Percentiles rank a stretch among this genome's conserved stretches.
These are phyloP conservation scores for Nephrotoma appendiculata DNA, from an alignment of 2,888 invertebrate species.

Conservation along the genomic window DNA sequence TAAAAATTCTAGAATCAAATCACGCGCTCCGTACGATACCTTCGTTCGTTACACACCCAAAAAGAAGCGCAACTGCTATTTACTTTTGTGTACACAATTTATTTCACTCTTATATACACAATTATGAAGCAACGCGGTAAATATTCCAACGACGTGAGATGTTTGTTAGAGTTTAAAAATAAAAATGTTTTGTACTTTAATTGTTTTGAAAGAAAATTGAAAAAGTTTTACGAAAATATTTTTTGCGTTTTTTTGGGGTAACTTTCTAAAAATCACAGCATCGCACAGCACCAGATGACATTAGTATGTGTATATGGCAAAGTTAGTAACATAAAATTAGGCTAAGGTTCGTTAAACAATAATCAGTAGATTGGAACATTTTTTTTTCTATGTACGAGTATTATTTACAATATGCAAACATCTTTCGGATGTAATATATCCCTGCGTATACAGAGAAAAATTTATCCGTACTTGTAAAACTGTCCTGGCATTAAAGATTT, in stretches of 20 bases:
- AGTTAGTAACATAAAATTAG: not conserved
- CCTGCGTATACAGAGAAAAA: not conserved
- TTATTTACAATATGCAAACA: not conserved
- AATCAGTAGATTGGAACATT: not conserved
- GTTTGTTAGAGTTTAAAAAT: not conserved
- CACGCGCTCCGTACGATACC: not conserved
- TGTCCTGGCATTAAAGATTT: not conserved
- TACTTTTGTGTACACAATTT: not conserved
- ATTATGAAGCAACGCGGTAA: not conserved
- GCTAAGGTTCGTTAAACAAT: not conserved
- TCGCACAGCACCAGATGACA: not conserved
- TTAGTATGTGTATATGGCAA: not conserved
- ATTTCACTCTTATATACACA: not conserved
- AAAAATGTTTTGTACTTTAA: not conserved
- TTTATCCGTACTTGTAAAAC: not conserved
- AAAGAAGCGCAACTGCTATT: not conserved
- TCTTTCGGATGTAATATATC: not conserved
- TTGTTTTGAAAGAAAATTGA: not conserved
- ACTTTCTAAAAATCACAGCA: not conserved
- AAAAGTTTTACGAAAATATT: not conserved
- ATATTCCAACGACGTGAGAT: not conserved
- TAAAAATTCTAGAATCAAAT: not conserved
- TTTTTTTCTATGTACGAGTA: not conserved
- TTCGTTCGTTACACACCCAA: not conserved
- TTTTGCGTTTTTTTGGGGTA: not conserved